Percentiles rank a stretch among this genome's conserved stretches.
phyloP scores from a whole-genome alignment of 2,113 vertebrate genomes.

The Lagenorhynchus albirostris region DNA sequence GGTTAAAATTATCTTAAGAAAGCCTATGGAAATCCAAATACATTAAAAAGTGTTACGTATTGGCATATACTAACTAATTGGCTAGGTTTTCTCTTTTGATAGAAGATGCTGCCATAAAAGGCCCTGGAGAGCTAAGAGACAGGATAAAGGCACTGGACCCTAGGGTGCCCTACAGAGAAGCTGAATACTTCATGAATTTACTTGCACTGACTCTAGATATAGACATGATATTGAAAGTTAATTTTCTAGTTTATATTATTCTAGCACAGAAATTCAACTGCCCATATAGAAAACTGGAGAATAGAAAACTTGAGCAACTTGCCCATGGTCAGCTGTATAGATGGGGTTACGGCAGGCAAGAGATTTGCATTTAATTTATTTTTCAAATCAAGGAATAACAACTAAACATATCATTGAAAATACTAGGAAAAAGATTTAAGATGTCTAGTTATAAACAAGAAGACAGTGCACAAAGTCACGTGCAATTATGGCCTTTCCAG shows the following conservation, averaged over 20 bases:
- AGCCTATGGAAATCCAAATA: slow-evolving; percentile 16
- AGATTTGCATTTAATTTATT: not conserved
- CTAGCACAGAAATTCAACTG: not conserved
- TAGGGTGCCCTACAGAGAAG: not conserved
- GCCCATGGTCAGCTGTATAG: not conserved
- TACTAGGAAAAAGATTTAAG: not conserved
- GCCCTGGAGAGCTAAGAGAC: not conserved
- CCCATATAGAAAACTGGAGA: not conserved
- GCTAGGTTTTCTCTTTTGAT: not conserved
- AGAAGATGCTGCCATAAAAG: not conserved
- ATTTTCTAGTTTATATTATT: not conserved
- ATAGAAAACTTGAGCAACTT: not conserved
- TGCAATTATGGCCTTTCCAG: not conserved
- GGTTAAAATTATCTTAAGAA: not conserved
- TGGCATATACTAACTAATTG: not conserved
- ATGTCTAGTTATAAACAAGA: not conserved
- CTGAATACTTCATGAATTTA: not conserved
- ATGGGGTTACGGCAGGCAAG: not conserved
- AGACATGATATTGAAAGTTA: not conserved
- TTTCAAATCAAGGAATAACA: not conserved
- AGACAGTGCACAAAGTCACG: not conserved
- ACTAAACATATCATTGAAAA: not conserved
- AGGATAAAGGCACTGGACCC: not conserved
- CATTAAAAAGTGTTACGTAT: not conserved
- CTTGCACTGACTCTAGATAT: not conserved